Evolutionary conservation across 2,888 invertebrate genomes (phyloP), one percentile per base, ranked within the genome.

Genomic region (Autographa pulchrina): DNA sequence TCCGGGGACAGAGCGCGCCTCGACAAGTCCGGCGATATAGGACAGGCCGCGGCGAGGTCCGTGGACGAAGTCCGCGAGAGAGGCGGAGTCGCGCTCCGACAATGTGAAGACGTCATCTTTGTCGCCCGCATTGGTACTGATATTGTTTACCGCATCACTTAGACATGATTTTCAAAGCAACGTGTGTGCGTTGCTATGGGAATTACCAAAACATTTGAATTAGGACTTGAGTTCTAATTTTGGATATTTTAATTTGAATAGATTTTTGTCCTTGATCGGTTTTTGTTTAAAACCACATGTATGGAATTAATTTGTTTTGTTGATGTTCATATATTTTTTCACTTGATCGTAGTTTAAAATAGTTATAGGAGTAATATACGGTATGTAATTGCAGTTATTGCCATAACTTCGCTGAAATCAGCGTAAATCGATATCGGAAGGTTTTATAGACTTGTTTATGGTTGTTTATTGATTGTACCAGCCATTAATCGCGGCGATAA

Each of bases 101-200:
- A 94, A 70, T 96, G 95, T 48, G 96, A 94, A 80, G 96, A 96
- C 84, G 96, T 94, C 94, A 96, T 96, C 87, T 96, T 96, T 16
- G 94, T 93, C 74, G 93, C 94, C 89, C 95, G 93, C 94, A 95
- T 95, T 89, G 87, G 90, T 84, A 75, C 84, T 72, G 76, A 74
- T 80, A 62, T 70, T 71, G 60, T 63, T 80, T 70, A 73, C 62
- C 68, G 52, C 74, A 81, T 75, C 70, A 81, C 70, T 72, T 72
- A 62, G 61, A 32, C 13, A n/a, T 38, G 63, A 65, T 65, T 76
- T 35, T 63, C 18, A 35, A 18, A 38, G 25, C 31, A 25, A 41
- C 20, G 54, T 41, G 48, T 54, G 41, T 38, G 5, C n/a, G 58
- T 18, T 60, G 11, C 52, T 62, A 14, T 18, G 71, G 16, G 72